phyloP scores from a whole-genome alignment of 2,888 invertebrate species.

The Torymus texanus region DNA sequence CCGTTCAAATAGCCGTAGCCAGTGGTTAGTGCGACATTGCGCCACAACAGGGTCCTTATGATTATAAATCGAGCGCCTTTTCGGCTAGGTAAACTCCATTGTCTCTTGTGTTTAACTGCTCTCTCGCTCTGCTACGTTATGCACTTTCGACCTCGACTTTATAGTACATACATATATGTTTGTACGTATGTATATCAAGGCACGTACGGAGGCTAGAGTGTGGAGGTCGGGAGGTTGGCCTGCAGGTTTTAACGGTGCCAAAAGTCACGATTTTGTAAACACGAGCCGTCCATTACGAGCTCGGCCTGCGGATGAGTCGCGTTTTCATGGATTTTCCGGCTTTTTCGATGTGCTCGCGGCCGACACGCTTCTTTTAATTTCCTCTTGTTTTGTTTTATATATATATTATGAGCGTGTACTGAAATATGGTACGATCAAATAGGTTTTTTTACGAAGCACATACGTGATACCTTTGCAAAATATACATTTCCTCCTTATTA shows the following conservation, averaged over 20 bases:
- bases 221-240: background rate
- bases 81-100: background rate
- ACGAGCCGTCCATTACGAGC: background rate
- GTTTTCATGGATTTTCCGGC: background rate
- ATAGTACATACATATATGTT: too few species aligned
- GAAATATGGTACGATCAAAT: too few species aligned
- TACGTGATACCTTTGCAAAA: too few species aligned
- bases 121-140: too few species aligned
- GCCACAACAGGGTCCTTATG: background rate
- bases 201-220: too few species aligned
- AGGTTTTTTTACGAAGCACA: too few species aligned
- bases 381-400: too few species aligned
- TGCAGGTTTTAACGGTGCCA: too few species aligned
- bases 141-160: too few species aligned
- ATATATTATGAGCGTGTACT: too few species aligned
- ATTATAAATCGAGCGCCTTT: background rate
- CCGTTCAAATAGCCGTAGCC: conserved; percentile 46
- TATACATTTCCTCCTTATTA: too few species aligned
- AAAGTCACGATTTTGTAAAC: background rate
- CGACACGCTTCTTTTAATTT: background rate
- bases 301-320: background rate
- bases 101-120: background rate
- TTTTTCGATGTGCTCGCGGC: background rate
- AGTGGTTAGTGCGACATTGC: background rate
- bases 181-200: too few species aligned